These are phyloP conservation scores for Acholoe squamosa DNA, from an alignment of 2,888 invertebrate species.

Conservation along the genomic window DNA sequence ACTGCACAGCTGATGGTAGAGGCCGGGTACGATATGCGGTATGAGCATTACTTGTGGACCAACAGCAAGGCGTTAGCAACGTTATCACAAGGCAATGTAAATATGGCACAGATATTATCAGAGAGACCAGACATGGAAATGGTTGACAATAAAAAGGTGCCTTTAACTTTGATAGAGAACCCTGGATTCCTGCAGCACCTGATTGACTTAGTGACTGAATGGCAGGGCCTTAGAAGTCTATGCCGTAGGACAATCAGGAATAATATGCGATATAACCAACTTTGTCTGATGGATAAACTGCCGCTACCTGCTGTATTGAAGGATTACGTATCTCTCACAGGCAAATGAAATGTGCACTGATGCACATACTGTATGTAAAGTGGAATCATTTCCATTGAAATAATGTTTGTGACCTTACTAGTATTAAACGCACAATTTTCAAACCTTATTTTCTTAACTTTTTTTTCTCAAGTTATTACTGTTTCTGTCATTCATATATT, in stretches of 20 bases:
- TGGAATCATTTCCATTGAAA: too few species aligned
- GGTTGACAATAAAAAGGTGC: neutral
- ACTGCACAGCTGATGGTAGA: constrained; percentile 64
- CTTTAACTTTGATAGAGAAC: neutral
- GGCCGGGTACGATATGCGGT: constrained; percentile 59
- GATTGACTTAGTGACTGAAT: neutral
- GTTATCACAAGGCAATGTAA: too few species aligned
- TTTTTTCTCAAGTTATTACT: too few species aligned
- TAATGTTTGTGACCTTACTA: too few species aligned
- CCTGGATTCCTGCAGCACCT: neutral
- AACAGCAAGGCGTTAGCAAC: neutral
- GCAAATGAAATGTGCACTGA: neutral
- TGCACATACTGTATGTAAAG: too few species aligned
- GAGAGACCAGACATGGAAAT: too few species aligned
- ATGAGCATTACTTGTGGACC: constrained; percentile 27
- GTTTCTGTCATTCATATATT: too few species aligned
- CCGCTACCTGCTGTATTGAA: neutral
- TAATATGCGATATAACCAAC: neutral
- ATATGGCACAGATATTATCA: too few species aligned
- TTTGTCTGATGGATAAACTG: neutral
- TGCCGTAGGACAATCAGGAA: neutral
- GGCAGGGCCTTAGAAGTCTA: neutral
- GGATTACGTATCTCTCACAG: neutral
- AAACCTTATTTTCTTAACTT: too few species aligned
- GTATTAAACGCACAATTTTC: too few species aligned